Percentiles rank a stretch among this genome's conserved stretches.
Conservation (phyloP, 2,113 vertebrate species). For the Hippopotamus amphibius region DNA sequence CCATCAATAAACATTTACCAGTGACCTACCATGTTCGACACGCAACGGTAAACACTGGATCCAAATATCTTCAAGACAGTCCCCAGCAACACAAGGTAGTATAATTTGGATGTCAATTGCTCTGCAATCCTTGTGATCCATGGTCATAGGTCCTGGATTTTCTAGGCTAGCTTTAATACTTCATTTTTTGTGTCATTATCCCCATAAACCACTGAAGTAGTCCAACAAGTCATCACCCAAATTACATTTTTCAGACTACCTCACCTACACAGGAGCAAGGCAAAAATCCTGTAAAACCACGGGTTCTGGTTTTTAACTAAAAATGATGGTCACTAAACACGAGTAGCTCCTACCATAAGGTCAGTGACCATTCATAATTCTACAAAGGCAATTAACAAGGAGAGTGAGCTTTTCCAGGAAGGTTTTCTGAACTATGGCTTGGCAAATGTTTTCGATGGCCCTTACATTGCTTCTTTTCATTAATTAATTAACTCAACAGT, state of each 20-base stretch:
- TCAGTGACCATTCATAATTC: neutral
- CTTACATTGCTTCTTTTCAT: neutral
- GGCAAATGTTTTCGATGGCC: neutral
- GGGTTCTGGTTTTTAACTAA: neutral
- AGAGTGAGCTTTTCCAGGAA: neutral
- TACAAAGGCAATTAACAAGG: neutral
- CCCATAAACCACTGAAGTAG: neutral
- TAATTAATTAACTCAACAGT: neutral
- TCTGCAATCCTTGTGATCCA: neutral
- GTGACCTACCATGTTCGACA: neutral
- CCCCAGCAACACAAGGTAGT: neutral
- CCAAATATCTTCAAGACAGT: neutral
- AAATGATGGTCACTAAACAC: neutral
- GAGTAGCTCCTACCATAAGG: neutral
- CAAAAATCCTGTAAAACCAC: neutral
- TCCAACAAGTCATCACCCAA: neutral
- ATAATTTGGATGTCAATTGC: neutral
- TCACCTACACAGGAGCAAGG: neutral
- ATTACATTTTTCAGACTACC: neutral
- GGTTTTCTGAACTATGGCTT: neutral
- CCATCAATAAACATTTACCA: slow-evolving; percentile 49
- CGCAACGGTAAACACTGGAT: neutral
- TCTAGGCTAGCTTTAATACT: neutral
- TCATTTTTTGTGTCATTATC: neutral
- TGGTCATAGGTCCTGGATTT: neutral